Evolutionary conservation across 2,888 invertebrate species (phyloP).

Genomic region (Noctua pronuba): DNA sequence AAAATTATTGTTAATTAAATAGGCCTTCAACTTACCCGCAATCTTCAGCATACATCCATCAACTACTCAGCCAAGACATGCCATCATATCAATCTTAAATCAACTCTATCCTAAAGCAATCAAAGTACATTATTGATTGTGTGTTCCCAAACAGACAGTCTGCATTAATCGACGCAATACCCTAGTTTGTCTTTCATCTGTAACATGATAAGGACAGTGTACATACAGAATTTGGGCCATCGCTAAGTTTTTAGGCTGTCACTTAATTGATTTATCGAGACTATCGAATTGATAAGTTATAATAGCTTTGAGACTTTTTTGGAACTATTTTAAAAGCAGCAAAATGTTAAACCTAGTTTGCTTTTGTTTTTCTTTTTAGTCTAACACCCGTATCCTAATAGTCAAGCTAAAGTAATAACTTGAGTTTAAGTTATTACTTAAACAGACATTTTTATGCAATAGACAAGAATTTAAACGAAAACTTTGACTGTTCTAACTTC

Average conservation of each 20-base stretch:
- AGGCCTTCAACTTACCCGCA: not conserved
- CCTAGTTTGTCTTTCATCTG: constrained; percentile 63
- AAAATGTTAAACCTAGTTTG: not conserved
- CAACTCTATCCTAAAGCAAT: constrained; percentile 10
- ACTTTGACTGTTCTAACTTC: too few relatives aligned
- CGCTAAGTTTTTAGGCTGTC: constrained; percentile 66
- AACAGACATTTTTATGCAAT: too few relatives aligned
- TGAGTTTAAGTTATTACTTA: too few relatives aligned
- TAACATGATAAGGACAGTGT: constrained; percentile 65
- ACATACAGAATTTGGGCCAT: constrained; percentile 64
- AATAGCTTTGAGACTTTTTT: not conserved
- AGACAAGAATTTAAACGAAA: too few relatives aligned
- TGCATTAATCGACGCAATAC: constrained; percentile 42
- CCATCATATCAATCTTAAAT: constrained; percentile 10
- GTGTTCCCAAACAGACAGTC: constrained; percentile 24
- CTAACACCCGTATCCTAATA: too few relatives aligned
- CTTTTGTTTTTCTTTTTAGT: not conserved
- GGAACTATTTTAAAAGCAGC: not conserved
- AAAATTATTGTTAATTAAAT: not conserved
- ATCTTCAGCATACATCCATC: constrained; percentile 2
- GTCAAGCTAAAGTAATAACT: too few relatives aligned
- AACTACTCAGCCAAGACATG: not conserved
- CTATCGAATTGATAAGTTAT: constrained; percentile 9
- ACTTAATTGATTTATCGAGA: constrained; percentile 71
- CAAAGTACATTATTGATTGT: constrained; percentile 33